These are phyloP conservation scores for Nylanderia fulva DNA, from an alignment of 1,140 invertebrate genomes.

Conservation along the genomic window DNA sequence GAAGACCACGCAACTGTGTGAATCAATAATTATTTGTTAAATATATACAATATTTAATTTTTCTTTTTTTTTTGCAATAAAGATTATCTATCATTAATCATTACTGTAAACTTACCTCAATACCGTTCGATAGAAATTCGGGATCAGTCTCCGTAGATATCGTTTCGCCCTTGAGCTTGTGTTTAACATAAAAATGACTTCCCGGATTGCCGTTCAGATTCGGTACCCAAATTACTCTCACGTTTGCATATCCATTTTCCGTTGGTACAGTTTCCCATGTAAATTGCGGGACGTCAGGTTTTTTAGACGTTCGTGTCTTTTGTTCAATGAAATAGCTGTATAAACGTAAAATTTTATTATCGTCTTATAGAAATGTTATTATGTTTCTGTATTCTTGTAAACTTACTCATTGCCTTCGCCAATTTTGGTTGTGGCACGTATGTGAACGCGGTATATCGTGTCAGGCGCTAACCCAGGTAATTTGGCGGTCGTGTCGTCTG, in stretches of 20 bases:
- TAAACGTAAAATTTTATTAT: constrained; percentile 40
- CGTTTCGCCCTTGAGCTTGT: constrained; percentile 91
- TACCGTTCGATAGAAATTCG: constrained; percentile 91
- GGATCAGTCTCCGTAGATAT: constrained; percentile 87
- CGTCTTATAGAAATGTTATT: not conserved
- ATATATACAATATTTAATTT: not conserved
- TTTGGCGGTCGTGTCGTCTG: constrained; percentile 92
- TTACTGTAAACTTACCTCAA: constrained; percentile 88
- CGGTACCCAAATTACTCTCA: constrained; percentile 94
- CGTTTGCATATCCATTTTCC: constrained; percentile 91
- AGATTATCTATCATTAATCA: not conserved
- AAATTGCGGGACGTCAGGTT: constrained; percentile 93
- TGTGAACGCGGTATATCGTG: constrained; percentile 95
- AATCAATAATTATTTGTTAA: constrained; percentile 12
- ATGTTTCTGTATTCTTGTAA: not conserved
- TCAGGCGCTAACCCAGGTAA: constrained; percentile 93
- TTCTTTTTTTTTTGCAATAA: not conserved
- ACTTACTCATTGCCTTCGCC: constrained; percentile 93
- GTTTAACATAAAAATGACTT: constrained; percentile 95
- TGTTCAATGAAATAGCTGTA: constrained; percentile 93
- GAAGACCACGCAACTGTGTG: constrained; percentile 90
- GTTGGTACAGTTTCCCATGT: constrained; percentile 89
- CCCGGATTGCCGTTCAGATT: constrained; percentile 91
- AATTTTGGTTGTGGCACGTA: constrained; percentile 92
- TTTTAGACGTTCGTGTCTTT: constrained; percentile 88